phyloP scores from a whole-genome alignment of 2,113 vertebrate genomes.

The Castor canadensis region DNA sequence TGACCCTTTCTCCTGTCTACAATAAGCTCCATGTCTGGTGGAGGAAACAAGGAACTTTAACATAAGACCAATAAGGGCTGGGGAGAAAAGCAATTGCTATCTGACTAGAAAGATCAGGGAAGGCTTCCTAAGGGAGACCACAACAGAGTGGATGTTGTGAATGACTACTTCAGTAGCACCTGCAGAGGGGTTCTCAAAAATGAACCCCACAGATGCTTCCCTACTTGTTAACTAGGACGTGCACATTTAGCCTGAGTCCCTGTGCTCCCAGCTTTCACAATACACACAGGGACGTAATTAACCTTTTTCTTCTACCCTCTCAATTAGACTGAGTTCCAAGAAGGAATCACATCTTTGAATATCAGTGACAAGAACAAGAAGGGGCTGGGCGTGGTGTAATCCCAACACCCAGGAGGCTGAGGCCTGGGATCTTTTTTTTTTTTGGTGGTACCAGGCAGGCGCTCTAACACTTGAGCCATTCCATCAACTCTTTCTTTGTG shows the following conservation, averaged over 20 bases:
- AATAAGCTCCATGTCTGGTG: neutral
- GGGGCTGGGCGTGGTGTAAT: too few species aligned
- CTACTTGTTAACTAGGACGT: neutral
- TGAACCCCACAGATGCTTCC: neutral
- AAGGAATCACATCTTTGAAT: neutral
- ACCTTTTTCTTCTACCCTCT: neutral
- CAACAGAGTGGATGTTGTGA: neutral
- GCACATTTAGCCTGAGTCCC: neutral
- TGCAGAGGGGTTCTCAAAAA: neutral
- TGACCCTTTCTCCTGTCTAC: neutral
- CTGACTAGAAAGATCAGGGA: neutral
- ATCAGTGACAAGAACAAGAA: neutral
- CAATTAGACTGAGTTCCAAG: neutral
- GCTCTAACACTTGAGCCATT: too few species aligned
- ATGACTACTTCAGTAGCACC: neutral
- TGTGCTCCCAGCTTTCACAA: neutral
- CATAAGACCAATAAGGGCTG: neutral
- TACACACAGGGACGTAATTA: neutral
- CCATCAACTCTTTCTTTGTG: too few species aligned
- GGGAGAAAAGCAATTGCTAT: neutral
- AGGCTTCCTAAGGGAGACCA: neutral
- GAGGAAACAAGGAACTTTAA: neutral
- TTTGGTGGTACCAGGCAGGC: too few species aligned
- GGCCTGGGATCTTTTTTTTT: too few species aligned
- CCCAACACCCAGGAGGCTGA: neutral